Evolutionary conservation across 2,113 vertebrate species (phyloP).

Genomic region (Addax nasomaculatus): DNA sequence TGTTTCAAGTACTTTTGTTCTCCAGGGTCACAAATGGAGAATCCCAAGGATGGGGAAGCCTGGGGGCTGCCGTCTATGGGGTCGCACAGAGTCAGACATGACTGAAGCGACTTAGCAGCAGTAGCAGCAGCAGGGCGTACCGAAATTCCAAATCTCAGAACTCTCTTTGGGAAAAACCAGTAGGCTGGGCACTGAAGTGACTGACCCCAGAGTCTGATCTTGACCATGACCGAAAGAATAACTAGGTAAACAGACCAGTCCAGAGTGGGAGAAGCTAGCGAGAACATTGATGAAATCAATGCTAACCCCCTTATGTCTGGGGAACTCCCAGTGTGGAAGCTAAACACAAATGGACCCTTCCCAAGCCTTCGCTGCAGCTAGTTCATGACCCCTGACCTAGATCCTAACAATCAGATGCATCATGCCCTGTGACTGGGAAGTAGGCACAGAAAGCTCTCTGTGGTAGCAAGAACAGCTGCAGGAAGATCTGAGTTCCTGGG

Average conservation of each 20-base stretch:
- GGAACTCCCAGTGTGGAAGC: not conserved
- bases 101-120: too few relatives aligned
- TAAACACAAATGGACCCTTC: not conserved
- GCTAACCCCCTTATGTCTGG: not conserved
- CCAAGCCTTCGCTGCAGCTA: not conserved
- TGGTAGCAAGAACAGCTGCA: not conserved
- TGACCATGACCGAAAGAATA: not conserved
- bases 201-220: not conserved
- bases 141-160: not conserved
- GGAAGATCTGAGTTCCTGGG: not conserved
- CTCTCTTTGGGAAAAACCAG: not conserved
- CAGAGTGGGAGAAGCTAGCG: not conserved
- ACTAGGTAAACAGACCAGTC: not conserved
- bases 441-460: not conserved
- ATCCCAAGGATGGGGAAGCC: too few relatives aligned
- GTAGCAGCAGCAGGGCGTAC: too few relatives aligned
- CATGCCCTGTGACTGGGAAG: not conserved
- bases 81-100: too few relatives aligned
- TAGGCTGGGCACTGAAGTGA: not conserved
- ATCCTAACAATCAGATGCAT: not conserved
- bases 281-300: not conserved
- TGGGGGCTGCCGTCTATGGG: too few relatives aligned
- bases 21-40: too few relatives aligned
- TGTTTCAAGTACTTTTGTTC: too few relatives aligned
- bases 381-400: not conserved